Evolutionary conservation across 2,113 vertebrate species (phyloP).

Genomic region (Mus musculus): GRCm39 chr5:107664501-107665000

Average conservation of each 20-base stretch:
- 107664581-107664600: slow-evolving; percentile 24
- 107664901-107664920: neutral
- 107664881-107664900: neutral
- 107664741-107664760: neutral
- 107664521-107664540: neutral
- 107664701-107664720: neutral
- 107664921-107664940: neutral
- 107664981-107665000: slow-evolving; percentile 26
- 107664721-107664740: slow-evolving; percentile 3
- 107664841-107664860: neutral
- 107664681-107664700: neutral
- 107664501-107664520: slow-evolving; percentile 6
- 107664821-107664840: neutral
- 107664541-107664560: no score
- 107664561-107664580: no score
- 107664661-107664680: neutral
- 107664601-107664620: neutral
- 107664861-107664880: neutral
- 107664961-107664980: slow-evolving; percentile 11
- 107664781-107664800: neutral
- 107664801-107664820: neutral
- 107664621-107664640: neutral
- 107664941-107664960: neutral
- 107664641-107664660: neutral
- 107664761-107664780: slow-evolving; percentile 36